Percentiles rank a stretch among this genome's conserved stretches.
These are phyloP conservation scores for Matsumyia berberina DNA, from an alignment of 2,888 invertebrate species.

Conservation along the genomic window DNA sequence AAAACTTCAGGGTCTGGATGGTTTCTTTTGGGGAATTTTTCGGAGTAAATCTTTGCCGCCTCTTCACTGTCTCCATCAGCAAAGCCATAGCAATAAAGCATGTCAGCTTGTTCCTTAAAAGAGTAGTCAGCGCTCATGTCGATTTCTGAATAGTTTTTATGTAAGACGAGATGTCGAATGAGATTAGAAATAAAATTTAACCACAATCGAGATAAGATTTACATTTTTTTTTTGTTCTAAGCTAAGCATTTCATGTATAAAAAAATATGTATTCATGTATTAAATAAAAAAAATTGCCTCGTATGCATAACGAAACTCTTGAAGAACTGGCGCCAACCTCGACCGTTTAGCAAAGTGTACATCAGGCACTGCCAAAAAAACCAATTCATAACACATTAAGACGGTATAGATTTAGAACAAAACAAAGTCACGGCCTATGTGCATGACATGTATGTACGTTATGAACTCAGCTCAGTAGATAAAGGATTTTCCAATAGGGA, in stretches of 20 bases:
- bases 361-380: too few species aligned
- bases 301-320: too few species aligned
- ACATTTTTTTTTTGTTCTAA: neutral
- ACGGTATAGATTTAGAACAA: too few species aligned
- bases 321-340: too few species aligned
- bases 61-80: slow-evolving; percentile 28
- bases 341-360: too few species aligned
- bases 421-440: too few species aligned
- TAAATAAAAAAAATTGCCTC: neutral
- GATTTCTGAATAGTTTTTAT: slow-evolving; percentile 2
- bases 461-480: too few species aligned
- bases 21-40: slow-evolving; percentile 18
- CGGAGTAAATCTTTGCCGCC: slow-evolving; percentile 24
- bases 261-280: too few species aligned
- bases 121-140: slow-evolving; percentile 22
- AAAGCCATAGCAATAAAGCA: slow-evolving; percentile 38
- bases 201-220: neutral
- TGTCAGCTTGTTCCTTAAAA: slow-evolving; percentile 26
- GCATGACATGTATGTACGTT: too few species aligned
- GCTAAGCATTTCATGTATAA: too few species aligned
- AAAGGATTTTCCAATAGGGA: too few species aligned
- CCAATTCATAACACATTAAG: too few species aligned
- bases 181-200: neutral
- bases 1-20: slow-evolving; percentile 19
- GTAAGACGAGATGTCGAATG: neutral